These are phyloP conservation scores for Natrix natrix DNA, from an alignment of 2,797 vertebrate species.

Conservation along the genomic window DNA sequence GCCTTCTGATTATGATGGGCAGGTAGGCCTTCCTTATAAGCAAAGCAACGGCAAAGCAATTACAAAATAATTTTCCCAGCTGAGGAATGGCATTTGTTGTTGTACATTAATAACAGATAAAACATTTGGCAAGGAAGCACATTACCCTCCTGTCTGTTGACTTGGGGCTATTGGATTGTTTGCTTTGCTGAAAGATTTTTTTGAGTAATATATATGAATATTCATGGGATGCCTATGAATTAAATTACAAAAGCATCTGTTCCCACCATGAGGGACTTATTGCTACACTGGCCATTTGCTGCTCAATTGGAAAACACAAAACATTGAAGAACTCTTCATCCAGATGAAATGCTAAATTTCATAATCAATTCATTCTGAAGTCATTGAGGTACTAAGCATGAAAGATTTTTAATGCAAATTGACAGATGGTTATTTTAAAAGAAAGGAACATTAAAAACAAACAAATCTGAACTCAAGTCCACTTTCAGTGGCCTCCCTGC, in stretches of 20 bases:
- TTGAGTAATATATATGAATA: slow-evolving; percentile 56
- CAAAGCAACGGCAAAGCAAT: slow-evolving; percentile 47
- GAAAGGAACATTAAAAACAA: neutral
- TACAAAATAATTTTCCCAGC: slow-evolving; percentile 51
- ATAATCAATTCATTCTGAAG: slow-evolving; percentile 10
- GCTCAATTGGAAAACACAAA: slow-evolving; percentile 47
- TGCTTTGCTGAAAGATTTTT: slow-evolving; percentile 45
- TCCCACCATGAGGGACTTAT: slow-evolving; percentile 46
- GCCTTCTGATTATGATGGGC: slow-evolving; percentile 44
- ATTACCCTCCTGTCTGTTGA: slow-evolving; percentile 47
- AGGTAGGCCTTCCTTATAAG: slow-evolving; percentile 50
- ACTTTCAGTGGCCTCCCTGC: neutral
- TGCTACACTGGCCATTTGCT: slow-evolving; percentile 44
- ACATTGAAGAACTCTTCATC: slow-evolving; percentile 3
- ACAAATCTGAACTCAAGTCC: neutral
- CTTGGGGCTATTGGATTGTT: slow-evolving; percentile 36
- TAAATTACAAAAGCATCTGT: slow-evolving; percentile 61
- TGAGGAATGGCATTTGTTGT: slow-evolving; percentile 54
- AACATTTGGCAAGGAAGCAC: slow-evolving; percentile 30
- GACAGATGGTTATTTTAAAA: neutral
- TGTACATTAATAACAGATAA: slow-evolving; percentile 58
- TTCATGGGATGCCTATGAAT: slow-evolving; percentile 55
- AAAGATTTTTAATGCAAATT: neutral
- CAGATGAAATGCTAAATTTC: slow-evolving; percentile 34
- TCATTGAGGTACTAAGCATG: neutral